Base-by-base conservation (phyloP, 2,797 vertebrate species). In the Pristis pectinata region DNA sequence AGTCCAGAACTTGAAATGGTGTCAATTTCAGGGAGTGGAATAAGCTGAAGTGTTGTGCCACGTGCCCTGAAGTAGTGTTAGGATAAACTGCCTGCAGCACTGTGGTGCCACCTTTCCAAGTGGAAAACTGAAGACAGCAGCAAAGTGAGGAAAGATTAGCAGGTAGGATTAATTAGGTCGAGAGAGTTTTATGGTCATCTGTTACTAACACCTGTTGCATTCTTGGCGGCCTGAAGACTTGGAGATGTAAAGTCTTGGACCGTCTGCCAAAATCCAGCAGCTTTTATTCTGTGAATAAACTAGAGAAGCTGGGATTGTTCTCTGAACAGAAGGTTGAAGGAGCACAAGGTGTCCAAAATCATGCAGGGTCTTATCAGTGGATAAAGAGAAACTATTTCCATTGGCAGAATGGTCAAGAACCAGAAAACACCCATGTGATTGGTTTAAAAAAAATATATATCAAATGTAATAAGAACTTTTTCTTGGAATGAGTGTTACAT, bases 211-310 rank as follows among this genome's bases (percentile, higher is more conserved):
- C 82, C 11, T 94, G 95, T 97, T 97, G 98, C 94, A 99, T 97
- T 96, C 98, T 97, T 15, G 98, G 98, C 0, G 98, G 99, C 97
- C 98, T 99, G 97, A 99, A 99, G 97, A 99, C 99, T 96, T 99
- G 99, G 95, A 99, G 98, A 95, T 49, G 2, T 49, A 49, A 49
- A 49, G 49, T 49, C 49, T 98, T 99, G 95, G 99, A 98, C 93
- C 99, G 97, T 95, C 98, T 98, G 95, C 98, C 98, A 0, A 99
- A 99, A 95, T 99, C 98, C 99, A 99, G 96, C 95, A 99, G 97
- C 97, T 99, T 99, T 95, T 99, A 97, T 98, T 49, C 49, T 49
- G 49, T 49, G 49, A 49, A 49, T 44, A 49, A 49, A 49, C 49
- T 49, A 49, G 49, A 49, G 49, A 49, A 49, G 49, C 49, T 3